A percentile compares a stretch with the other conserved stretches of the same genome.
phyloP scores from a whole-genome alignment of 1,140 invertebrate genomes.

The Gryllus bimaculatus region DNA sequence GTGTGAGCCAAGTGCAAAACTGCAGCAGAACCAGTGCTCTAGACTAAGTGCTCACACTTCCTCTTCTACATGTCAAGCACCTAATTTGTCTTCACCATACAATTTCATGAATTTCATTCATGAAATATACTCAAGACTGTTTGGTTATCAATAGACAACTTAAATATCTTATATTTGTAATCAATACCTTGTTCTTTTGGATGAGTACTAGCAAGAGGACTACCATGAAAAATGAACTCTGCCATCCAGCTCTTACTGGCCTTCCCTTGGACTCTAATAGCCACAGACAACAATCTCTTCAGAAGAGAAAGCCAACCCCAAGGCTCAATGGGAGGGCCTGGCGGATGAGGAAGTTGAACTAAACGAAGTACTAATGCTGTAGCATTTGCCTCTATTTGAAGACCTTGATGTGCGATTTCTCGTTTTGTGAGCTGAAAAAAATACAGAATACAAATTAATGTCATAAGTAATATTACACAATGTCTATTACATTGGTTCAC shows the following conservation, averaged over 20 bases:
- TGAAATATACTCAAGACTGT: not conserved
- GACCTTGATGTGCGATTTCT: constrained; percentile 80
- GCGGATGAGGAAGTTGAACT: constrained; percentile 63
- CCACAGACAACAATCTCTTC: constrained; percentile 71
- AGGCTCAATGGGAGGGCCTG: constrained; percentile 32
- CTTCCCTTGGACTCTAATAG: constrained; percentile 68
- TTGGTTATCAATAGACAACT: not conserved
- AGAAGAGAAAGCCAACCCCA: constrained; percentile 54
- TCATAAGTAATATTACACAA: not conserved
- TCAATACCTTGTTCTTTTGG: constrained; percentile 67
- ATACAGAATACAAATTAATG: constrained; percentile 15
- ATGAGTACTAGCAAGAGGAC: constrained; percentile 66
- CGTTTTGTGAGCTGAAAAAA: constrained; percentile 54
- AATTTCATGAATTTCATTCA: too few species aligned
- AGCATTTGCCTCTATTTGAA: constrained; percentile 84
- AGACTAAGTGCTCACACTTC: too few species aligned
- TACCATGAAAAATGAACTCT: constrained; percentile 82
- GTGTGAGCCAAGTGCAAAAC: too few species aligned
- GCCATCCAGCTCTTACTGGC: constrained; percentile 74
- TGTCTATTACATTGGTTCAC: not conserved
- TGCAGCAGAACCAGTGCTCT: too few species aligned
- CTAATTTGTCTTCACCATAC: too few species aligned
- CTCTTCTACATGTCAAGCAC: too few species aligned
- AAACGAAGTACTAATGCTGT: constrained; percentile 73
- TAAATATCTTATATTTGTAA: not conserved